Percentiles rank a stretch among this genome's conserved stretches.
Evolutionary conservation across 2,113 vertebrate species (phyloP).

Genomic region (Megaleporinus macrocephalus): DNA sequence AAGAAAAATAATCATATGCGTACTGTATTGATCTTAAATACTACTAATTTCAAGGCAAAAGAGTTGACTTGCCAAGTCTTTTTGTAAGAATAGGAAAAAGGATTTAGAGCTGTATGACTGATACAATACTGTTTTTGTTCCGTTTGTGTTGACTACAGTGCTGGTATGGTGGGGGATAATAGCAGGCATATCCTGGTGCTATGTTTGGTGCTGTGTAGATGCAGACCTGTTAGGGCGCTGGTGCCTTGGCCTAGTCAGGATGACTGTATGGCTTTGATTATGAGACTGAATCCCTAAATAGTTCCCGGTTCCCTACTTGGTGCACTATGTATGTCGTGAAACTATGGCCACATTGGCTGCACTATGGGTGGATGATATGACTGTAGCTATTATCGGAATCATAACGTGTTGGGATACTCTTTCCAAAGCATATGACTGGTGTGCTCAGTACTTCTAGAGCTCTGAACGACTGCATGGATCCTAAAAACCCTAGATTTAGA

Average conservation of each 20-base stretch:
- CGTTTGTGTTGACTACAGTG: slow-evolving; percentile 52
- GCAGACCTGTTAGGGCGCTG: slow-evolving; percentile 42
- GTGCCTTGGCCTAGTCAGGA: slow-evolving; percentile 48
- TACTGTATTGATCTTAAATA: slow-evolving; percentile 57
- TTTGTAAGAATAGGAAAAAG: slow-evolving; percentile 47
- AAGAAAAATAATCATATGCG: slow-evolving; percentile 35
- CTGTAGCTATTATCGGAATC: no score
- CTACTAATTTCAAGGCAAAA: slow-evolving; percentile 61
- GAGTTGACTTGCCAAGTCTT: slow-evolving; percentile 59
- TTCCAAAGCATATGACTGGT: not conserved
- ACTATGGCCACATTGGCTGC: no score
- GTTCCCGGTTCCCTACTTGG: not conserved
- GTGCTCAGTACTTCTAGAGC: no score
- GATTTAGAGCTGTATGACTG: slow-evolving; percentile 40
- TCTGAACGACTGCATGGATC: not conserved
- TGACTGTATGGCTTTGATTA: slow-evolving; percentile 29
- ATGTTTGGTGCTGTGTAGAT: slow-evolving; percentile 48
- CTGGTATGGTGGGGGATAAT: slow-evolving; percentile 30
- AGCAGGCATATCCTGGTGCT: slow-evolving; percentile 52
- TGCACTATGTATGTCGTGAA: not conserved
- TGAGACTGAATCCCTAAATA: not conserved
- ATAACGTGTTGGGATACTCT: no score
- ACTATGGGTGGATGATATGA: not conserved
- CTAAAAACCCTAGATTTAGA: not conserved
- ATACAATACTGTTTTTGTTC: slow-evolving; percentile 41